Base-by-base conservation (phyloP, 2,888 invertebrate species). In the Sesamia inferens region DNA sequence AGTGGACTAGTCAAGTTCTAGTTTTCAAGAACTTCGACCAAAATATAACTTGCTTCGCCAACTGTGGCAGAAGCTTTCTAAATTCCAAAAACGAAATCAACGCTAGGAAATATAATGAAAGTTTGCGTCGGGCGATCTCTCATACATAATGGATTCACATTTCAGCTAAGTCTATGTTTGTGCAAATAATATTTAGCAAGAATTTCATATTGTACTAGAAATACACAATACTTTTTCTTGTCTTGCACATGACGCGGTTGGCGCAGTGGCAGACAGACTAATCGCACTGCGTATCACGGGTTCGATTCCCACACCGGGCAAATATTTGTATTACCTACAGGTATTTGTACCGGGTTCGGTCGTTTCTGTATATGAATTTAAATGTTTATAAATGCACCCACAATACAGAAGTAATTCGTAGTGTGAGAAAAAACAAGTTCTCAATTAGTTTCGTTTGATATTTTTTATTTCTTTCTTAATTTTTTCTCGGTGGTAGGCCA, bases 61-160 rank as follows among this genome's bases (percentile, higher is more conserved):
- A 39, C 47, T 7, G 10, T 39, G 48, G 19, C 11, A 55, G n/a
- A 31, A 42, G 16, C 31, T 42, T 76, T 14, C 19, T 3, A 19
- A 47, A 76, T 54, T 39, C 48, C 64, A 19, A 39, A 31, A 62
- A 42, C 22, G 0, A 63, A 44, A 4, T 62, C 44, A 31, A 51
- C n/a, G n/a, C 57, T 16, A 39, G 16, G 42, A 47, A 68, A 80
- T 68, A 61, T 61, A 31, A 55, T 55, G 59, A 54, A 73, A 78
- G 67, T 68, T 78, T n/a, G 14, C 48, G 58, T 48, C 31, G 7
- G 31, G 22, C 57, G 31, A 73, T 22, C 10, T 48, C 44, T 55
- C 64, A 74, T 78, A 51, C 58, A 74, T 80, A 57, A 74, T 68
- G 44, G 54, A 74, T 67, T 76, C 76, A 66, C 19, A 66, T 66